Evolutionary conservation across 2,113 vertebrate genomes (phyloP), one percentile per base, ranked within the genome.

Genomic region (Dermatemys mawii): DNA sequence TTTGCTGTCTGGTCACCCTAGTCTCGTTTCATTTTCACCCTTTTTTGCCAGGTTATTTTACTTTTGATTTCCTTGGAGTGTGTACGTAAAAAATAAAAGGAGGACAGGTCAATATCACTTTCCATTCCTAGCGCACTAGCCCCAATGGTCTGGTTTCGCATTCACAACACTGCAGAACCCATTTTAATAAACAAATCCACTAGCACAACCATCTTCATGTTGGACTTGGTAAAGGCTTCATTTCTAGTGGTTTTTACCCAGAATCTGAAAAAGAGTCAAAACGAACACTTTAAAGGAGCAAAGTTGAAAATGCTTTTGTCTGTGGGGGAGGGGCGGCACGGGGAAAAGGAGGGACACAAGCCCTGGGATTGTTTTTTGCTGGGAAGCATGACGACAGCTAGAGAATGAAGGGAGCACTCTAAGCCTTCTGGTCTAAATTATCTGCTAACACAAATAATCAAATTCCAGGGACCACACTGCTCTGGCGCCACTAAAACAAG

Each of bases 381-480:
- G 97, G 95, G 96, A 97, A 97, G 96, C 94, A 91, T 96, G 96
- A 97, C 86, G 89, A 94, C 95, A 96, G 91, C 26, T 86, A 76
- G 96, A 89, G 96, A 97, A 88, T 70, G 97, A 97, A 96, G 97
- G 96, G 93, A 97, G 97, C 90, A 2, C 63, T 97, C 95, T 96
- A 94, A 94, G 94, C 91, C 98, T 98, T 96, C 98, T 97, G 97
- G 97, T 97, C 97, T 97, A 93, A 97, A 97, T 98, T 98, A 98
- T 98, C 98, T 97, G 98, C 98, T 98, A 98, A 98, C 96, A 98
- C 97, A 98, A 98, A 98, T 98, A 98, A 98, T 97, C 95, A 94
- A 93, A 97, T 97, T 97, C 96, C 97, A 97, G 97, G 94, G 97
- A 97, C 96, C 97, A 96, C 97, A 93, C 76, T 70, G 97, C 94